Evolutionary conservation across 1,140 invertebrate species (phyloP), one percentile per base, ranked within the genome.

Genomic region (Drosophila oshimai): DNA sequence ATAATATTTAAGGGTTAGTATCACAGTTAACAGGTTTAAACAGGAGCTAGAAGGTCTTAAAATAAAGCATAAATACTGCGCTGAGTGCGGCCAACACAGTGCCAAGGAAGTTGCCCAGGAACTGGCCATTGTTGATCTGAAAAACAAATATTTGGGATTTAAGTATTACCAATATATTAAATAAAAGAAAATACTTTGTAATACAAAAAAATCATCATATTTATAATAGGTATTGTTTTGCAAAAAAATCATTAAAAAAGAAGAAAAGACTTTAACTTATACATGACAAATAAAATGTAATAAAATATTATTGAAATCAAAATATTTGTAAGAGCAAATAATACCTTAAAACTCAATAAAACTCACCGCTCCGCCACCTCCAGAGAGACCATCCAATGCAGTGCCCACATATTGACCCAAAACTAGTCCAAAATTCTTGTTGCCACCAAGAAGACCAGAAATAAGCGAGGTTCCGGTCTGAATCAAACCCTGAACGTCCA

Each of bases 311-410:
- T n/a, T n/a, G n/a, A n/a, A n/a, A n/a, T n/a, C n/a, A n/a, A n/a
- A n/a, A n/a, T n/a, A n/a, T n/a, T n/a, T n/a, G n/a, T n/a, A n/a
- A n/a, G n/a, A n/a, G n/a, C n/a, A n/a, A n/a, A n/a, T n/a, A n/a
- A n/a, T n/a, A n/a, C n/a, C n/a, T n/a, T n/a, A n/a, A n/a, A n/a
- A n/a, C n/a, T n/a, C n/a, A n/a, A 2, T 1, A 1, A 4, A 3
- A 51, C 74, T n/a, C 91, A 93, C 92, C 58, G 92, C 92, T 68
- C 92, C 92, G 31, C 92, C 92, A 5, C 92, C 92, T 15, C 91
- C 92, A 0, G 93, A 92, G 2, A 92, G 68, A 5, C 92, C 92
- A 69, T 92, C 91, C 24, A 93, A 80, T 3, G 91, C 75, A 2
- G 92, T 92, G 24, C 92, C 92, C 54, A 92, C 51, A 45, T 93